Conservation (phyloP, 2,888 invertebrate genomes). For the Ethmia dodecea region DNA sequence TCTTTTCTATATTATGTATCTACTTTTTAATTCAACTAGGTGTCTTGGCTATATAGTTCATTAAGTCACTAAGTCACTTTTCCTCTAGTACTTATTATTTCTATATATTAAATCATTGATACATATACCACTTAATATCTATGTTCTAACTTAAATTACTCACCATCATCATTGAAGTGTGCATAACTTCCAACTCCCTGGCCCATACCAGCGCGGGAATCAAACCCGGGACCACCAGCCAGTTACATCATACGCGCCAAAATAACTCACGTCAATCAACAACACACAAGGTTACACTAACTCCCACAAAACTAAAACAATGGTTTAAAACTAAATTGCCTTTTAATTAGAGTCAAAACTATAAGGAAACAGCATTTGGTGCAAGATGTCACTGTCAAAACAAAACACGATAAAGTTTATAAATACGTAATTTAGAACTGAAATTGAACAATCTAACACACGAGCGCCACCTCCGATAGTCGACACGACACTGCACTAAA, state of each 20-base stretch:
- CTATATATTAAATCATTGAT: too few relatives aligned
- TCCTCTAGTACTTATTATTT: too few relatives aligned
- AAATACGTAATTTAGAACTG: slow-evolving; percentile 53
- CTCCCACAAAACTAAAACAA: slow-evolving; percentile 38
- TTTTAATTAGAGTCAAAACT: background rate
- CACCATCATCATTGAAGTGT: slow-evolving; percentile 73
- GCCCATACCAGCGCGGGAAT: slow-evolving; percentile 48
- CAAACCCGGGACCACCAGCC: slow-evolving; percentile 50
- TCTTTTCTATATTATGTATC: too few relatives aligned
- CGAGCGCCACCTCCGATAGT: slow-evolving; percentile 29
- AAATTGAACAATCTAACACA: slow-evolving; percentile 20
- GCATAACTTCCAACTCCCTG: slow-evolving; percentile 46
- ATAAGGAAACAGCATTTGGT: slow-evolving; percentile 1
- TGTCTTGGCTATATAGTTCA: too few relatives aligned
- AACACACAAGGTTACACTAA: slow-evolving; percentile 66
- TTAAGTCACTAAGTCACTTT: too few relatives aligned
- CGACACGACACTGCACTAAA: slow-evolving; percentile 47
- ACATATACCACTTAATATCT: too few relatives aligned
- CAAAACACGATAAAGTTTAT: slow-evolving; percentile 65
- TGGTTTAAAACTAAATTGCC: slow-evolving; percentile 11
- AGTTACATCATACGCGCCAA: slow-evolving; percentile 71
- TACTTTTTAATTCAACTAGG: too few relatives aligned
- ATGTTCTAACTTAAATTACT: slow-evolving; percentile 23
- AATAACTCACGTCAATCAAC: slow-evolving; percentile 66
- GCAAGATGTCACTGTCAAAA: slow-evolving; percentile 44